Percentiles rank a stretch among this genome's conserved stretches.
phyloP scores from a whole-genome alignment of 35 echinoderm and acorn worm genomes.

The Diadema setosum region DNA sequence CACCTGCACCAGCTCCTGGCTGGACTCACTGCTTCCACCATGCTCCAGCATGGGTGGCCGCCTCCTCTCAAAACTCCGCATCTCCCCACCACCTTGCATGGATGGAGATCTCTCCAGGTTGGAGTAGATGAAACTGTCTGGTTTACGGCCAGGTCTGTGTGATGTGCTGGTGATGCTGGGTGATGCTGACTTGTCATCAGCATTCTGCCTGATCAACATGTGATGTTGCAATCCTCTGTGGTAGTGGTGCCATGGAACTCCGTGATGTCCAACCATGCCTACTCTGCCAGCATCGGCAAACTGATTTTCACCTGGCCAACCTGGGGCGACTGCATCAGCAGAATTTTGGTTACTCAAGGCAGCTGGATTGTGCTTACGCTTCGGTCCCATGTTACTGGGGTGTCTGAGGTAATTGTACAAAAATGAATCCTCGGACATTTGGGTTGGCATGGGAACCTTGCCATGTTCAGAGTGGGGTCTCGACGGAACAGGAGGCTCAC shows the following conservation, averaged over 20 bases:
- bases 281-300: not conserved
- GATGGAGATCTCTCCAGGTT: not conserved
- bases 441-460: not conserved
- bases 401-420: conserved; percentile 45
- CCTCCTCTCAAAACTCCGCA: conserved; percentile 28
- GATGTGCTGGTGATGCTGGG: conserved; percentile 19
- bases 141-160: conserved; percentile 22
- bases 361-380: conserved; percentile 2
- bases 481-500: conserved; percentile 9
- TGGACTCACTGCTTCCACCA: conserved; percentile 58
- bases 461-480: conserved; percentile 1
- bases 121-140: conserved; percentile 17
- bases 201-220: conserved; percentile 35
- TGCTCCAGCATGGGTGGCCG: not conserved
- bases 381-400: not conserved
- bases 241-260: not conserved
- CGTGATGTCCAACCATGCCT: not conserved
- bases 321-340: conserved; percentile 5
- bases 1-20: conserved; percentile 80
- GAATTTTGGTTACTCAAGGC: conserved; percentile 15
- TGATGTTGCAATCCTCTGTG: not conserved
- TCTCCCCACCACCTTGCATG: conserved; percentile 11
- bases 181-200: conserved; percentile 29
- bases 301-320: not conserved
- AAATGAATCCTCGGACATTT: conserved; percentile 65